Evolutionary conservation across 2,797 vertebrate genomes (phyloP).

Genomic region (Protosalanx chinensis): DNA sequence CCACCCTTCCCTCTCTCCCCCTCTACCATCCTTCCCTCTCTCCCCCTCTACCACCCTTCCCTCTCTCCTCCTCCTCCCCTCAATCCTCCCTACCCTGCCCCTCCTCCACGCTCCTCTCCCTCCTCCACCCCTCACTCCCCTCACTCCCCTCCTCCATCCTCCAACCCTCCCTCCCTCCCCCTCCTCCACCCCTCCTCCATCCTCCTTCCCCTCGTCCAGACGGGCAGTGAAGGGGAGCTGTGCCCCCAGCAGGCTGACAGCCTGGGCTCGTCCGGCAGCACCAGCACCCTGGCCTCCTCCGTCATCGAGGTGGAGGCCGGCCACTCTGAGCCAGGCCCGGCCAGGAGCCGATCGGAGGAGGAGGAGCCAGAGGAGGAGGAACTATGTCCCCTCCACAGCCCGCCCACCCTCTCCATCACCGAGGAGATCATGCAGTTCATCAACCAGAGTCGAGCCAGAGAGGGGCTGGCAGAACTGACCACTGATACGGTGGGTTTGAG

Average conservation of each 20-base stretch:
- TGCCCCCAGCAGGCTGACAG: slow-evolving; percentile 50
- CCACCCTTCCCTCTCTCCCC: too few relatives aligned
- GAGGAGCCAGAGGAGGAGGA: slow-evolving; percentile 57
- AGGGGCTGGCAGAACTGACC: slow-evolving; percentile 45
- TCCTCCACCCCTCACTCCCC: too few relatives aligned
- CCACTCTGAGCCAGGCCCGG: slow-evolving; percentile 25
- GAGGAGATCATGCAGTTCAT: slow-evolving; percentile 88
- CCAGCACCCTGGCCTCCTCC: slow-evolving; percentile 69
- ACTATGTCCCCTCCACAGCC: slow-evolving; percentile 56
- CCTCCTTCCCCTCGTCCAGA: slow-evolving; percentile 32
- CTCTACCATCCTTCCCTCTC: too few relatives aligned
- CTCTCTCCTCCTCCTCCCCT: too few relatives aligned
- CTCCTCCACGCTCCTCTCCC: too few relatives aligned
- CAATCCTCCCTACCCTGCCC: too few relatives aligned
- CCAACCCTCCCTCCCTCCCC: too few relatives aligned
- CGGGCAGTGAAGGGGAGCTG: slow-evolving; percentile 77
- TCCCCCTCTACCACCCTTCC: too few relatives aligned
- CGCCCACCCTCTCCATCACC: slow-evolving; percentile 81
- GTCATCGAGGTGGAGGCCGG: slow-evolving; percentile 70
- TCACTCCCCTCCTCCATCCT: background rate
- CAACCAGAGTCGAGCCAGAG: slow-evolving; percentile 73
- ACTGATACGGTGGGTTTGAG: slow-evolving; percentile 10
- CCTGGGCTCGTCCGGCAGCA: slow-evolving; percentile 64
- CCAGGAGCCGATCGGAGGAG: slow-evolving; percentile 21
- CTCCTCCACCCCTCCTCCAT: too few relatives aligned